Base-by-base conservation (phyloP, 2,113 vertebrate species). In the Pseudolaguvia tuberculata region DNA sequence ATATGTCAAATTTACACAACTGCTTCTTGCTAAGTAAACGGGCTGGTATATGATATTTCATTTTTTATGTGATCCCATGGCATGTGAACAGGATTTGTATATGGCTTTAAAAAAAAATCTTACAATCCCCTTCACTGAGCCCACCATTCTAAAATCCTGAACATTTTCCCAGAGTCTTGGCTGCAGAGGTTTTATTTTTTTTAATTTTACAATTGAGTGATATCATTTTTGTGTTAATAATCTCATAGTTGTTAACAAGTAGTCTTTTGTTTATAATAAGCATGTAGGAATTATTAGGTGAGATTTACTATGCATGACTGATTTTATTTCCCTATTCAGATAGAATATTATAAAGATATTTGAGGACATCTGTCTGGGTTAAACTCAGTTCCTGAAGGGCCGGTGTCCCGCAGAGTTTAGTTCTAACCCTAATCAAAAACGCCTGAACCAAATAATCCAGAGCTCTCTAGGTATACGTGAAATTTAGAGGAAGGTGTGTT, bases 181-280 rank as follows among this genome's bases (percentile, higher is more conserved):
- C 42, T 6, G 45, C 76, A 58, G 14, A 55, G 31, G 55, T 66
- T 80, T 15, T 45, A 21, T 73, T 82, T 83, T 79, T 55, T 66
- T 80, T 15, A 31, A 21, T 73, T 82, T 83, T 79, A 78, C 42
- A 59, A 70, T 66, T 66, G 29, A 51, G 73, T 81, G 77, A 80
- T 85, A 42, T 56, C 51, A 75, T 79, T 80, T 76, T n/a, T 65
- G 62, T 72, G 68, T n/a, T n/a, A 61, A 82, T 83, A 72, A 83
- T 70, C 70, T 82, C 80, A 85, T 81, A 57, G 72, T 77, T 81
- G 77, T 79, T 72, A 77, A 85, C 82, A 77, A 79, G 27, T 59
- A 53, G 70, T 59, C 65, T 79, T 73, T 78, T 50, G 56, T 80
- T 81, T 73, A 59, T 70, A 75, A 76, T 78, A 73, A 70, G 71